Conservation (phyloP, 2,113 vertebrate species). For the Hystrix cristata region DNA sequence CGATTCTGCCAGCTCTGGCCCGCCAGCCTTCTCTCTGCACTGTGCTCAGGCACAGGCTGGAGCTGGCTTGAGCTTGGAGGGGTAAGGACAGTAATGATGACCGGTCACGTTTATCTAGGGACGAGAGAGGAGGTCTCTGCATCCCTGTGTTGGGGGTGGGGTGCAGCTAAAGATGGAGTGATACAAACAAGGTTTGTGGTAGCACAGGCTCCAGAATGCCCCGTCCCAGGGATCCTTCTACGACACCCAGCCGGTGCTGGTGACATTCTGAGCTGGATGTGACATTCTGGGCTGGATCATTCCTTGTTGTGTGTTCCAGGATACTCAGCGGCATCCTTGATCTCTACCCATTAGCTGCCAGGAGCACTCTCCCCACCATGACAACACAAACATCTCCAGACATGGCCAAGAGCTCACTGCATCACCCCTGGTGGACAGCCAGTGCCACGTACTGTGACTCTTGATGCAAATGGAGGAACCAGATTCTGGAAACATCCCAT, state of each 20-base stretch:
- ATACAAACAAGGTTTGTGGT: neutral
- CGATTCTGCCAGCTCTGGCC: conserved; percentile 42
- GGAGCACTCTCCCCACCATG: too few relatives aligned
- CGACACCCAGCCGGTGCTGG: neutral
- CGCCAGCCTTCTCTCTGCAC: neutral
- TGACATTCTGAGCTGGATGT: neutral
- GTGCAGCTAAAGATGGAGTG: neutral
- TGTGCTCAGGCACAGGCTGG: neutral
- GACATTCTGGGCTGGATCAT: neutral
- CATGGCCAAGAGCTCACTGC: neutral
- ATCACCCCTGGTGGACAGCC: neutral
- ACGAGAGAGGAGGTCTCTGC: neutral
- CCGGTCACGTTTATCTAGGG: neutral
- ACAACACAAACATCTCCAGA: neutral
- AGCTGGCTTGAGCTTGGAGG: neutral
- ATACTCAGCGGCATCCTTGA: neutral
- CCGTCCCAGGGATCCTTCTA: neutral
- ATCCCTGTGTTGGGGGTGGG: neutral
- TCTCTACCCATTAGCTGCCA: neutral
- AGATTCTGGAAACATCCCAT: neutral
- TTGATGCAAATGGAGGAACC: neutral
- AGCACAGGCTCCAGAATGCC: neutral
- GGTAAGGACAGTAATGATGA: neutral
- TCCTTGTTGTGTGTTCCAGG: neutral
- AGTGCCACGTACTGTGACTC: too few relatives aligned